A percentile compares a stretch with the other conserved stretches of the same genome.
These are phyloP conservation scores for Lagria hirta DNA, from an alignment of 2,888 invertebrate genomes.

Conservation along the genomic window DNA sequence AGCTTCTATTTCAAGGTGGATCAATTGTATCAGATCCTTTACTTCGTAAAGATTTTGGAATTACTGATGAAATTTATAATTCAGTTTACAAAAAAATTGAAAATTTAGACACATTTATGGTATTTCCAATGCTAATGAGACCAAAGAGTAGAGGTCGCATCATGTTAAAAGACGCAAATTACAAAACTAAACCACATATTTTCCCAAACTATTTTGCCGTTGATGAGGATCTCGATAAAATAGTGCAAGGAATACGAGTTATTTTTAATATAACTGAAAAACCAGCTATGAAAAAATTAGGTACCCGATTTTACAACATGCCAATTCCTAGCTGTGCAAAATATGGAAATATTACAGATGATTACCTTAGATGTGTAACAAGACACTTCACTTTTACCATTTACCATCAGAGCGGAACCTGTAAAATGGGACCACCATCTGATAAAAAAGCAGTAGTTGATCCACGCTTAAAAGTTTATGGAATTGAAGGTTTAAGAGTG, in stretches of 20 bases:
- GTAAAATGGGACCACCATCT: conserved; percentile 63
- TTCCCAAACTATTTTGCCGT: conserved; percentile 64
- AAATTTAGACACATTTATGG: conserved; percentile 53
- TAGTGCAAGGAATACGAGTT: conserved; percentile 65
- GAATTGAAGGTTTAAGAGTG: conserved; percentile 68
- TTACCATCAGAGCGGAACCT: conserved; percentile 69
- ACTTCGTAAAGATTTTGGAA: conserved; percentile 54
- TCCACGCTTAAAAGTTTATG: conserved; percentile 64
- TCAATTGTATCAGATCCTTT: conserved; percentile 61
- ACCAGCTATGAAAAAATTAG: conserved; percentile 60
- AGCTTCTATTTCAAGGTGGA: conserved; percentile 65
- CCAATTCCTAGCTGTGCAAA: conserved; percentile 64
- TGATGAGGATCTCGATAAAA: conserved; percentile 63
- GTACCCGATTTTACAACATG: conserved; percentile 61
- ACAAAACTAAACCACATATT: conserved; percentile 61
- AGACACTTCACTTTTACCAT: conserved; percentile 69
- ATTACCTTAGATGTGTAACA: conserved; percentile 69
- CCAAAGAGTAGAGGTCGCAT: conserved; percentile 64
- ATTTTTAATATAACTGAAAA: conserved; percentile 61
- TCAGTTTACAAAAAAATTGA: conserved; percentile 48
- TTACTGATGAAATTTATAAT: conserved; percentile 49
- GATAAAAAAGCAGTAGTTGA: conserved; percentile 68
- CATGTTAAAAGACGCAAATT: conserved; percentile 58
- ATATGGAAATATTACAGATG: conserved; percentile 63
- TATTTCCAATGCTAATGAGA: conserved; percentile 59